A percentile compares a stretch with the other conserved stretches of the same genome.
Conservation (phyloP, 2,797 vertebrate species). For the Brachymystax lenok region DNA sequence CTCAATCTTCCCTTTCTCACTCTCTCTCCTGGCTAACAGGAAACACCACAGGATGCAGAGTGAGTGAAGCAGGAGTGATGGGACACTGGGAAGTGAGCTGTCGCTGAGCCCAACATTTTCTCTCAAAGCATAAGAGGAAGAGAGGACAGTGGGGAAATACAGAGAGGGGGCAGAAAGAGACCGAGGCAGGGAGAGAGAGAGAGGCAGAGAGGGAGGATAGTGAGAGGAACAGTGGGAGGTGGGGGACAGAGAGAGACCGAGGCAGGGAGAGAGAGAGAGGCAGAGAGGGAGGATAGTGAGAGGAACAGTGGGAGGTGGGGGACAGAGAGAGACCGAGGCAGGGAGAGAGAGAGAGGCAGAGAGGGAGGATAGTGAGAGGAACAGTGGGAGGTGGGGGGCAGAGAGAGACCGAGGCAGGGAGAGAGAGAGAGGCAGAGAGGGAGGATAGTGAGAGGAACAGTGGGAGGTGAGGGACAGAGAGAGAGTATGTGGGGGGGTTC, state of each 20-base stretch:
- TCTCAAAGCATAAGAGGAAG: conserved; percentile 15
- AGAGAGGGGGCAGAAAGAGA: not conserved
- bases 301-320: conserved; percentile 58
- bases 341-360: conserved; percentile 12
- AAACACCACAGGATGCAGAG: conserved; percentile 78
- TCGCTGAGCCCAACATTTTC: conserved; percentile 55
- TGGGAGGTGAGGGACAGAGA: conserved; percentile 18
- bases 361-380: conserved; percentile 47
- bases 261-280: conserved; percentile 17
- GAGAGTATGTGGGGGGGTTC: conserved; percentile 25
- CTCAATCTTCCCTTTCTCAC: conserved; percentile 2
- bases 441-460: conserved; percentile 61
- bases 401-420: not conserved
- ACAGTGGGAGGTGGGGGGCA: conserved; percentile 41
- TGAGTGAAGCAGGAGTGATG: conserved; percentile 77
- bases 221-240: conserved; percentile 59
- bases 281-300: conserved; percentile 16
- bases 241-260: conserved; percentile 24
- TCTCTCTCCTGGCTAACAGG: conserved; percentile 56
- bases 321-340: too few species aligned
- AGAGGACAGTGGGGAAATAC: not conserved
- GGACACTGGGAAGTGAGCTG: conserved; percentile 79
- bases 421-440: not conserved
- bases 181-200: not conserved
- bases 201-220: conserved; percentile 4